A percentile compares a stretch with the other conserved stretches of the same genome.
Conservation (phyloP, 1,140 invertebrate species). For the Hermetia illucens region DNA sequence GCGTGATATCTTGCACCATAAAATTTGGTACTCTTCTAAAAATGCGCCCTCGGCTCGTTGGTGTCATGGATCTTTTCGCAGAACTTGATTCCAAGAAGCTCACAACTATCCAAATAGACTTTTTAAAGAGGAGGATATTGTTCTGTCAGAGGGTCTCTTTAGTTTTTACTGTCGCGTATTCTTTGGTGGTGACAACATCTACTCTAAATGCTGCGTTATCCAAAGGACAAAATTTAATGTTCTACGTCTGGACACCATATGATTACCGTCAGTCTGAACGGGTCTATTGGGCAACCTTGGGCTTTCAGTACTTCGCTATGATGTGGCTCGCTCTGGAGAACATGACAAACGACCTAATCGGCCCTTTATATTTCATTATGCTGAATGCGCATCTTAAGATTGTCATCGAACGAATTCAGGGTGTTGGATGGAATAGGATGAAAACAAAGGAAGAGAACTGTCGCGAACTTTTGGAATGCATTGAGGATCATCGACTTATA, state of each 20-base stretch:
- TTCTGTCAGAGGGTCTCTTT: conserved; percentile 4
- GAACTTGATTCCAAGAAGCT: too few relatives aligned
- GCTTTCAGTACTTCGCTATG: conserved; percentile 5
- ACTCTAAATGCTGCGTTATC: too few relatives aligned
- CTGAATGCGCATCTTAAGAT: conserved; percentile 6
- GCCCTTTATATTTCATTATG: conserved; percentile 5
- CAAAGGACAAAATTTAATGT: too few relatives aligned
- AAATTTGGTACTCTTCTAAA: conserved; percentile 3
- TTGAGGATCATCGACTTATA: conserved; percentile 7
- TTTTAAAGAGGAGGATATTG: too few relatives aligned
- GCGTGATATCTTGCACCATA: conserved; percentile 3
- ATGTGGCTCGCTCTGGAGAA: conserved; percentile 5
- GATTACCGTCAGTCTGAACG: not conserved
- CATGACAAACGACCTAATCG: conserved; percentile 7
- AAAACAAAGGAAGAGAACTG: conserved; percentile 7
- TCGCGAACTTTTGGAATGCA: conserved; percentile 3
- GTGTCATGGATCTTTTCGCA: too few relatives aligned
- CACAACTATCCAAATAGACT: too few relatives aligned
- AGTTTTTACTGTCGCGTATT: conserved; percentile 3
- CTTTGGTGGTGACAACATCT: too few relatives aligned
- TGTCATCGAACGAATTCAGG: conserved; percentile 3
- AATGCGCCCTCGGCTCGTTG: conserved; percentile 1
- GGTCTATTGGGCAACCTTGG: conserved; percentile 3
- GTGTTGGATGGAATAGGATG: conserved; percentile 5
- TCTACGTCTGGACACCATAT: conserved; percentile 5